Evolutionary conservation across 2,113 vertebrate genomes (phyloP), one percentile per base, ranked within the genome.

Genomic region (Lota lota): DNA sequence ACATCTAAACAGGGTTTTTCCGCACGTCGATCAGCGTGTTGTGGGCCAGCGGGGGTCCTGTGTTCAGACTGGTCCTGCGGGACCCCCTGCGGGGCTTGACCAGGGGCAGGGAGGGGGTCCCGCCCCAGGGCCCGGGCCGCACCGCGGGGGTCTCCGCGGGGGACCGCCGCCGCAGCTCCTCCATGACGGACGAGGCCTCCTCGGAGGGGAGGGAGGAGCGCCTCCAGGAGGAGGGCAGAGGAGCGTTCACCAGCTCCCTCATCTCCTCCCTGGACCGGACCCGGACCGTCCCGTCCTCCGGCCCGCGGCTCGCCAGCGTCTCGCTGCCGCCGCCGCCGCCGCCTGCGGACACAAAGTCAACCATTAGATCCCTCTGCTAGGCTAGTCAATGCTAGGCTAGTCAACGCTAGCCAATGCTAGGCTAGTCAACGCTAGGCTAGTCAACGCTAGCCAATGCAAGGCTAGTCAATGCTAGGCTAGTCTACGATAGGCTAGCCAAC

Each of bases 151-250:
- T 64, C 22, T 95, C 94, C 0, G 78, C 51, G 0, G 75, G 18
- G 0, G 91, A 91, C 60, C 81, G 79, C 10, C 89, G 90, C 72
- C 88, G 86, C 0, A 88, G 76, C 17, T 97, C 95, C 62, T 94
- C 93, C 0, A 90, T 76, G 18, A 64, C 82, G 0, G 84, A 72
- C 19, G 90, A 8, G 10, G 40, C 92, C 28, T 95, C 92, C 66
- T 96, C 95, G 0, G 51, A 90, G n/a, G 95, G 92, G 59, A 96
- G 88, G 5, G 95, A 97, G 0, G 95, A 96, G 51, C 97, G 95
- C 20, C 94, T 92, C 97, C 97, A 98, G 0, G 94, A 95, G 1
- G 94, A 87, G 0, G 97, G 97, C 40, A 98, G 77, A 0, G 96
- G 95, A 0, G 94, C 91, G 0, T 93, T 93, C 62, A 97, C 93